A percentile compares a stretch with the other conserved stretches of the same genome.
phyloP scores from a whole-genome alignment of 2,113 vertebrate species.

The Callocephalon fimbriatum region DNA sequence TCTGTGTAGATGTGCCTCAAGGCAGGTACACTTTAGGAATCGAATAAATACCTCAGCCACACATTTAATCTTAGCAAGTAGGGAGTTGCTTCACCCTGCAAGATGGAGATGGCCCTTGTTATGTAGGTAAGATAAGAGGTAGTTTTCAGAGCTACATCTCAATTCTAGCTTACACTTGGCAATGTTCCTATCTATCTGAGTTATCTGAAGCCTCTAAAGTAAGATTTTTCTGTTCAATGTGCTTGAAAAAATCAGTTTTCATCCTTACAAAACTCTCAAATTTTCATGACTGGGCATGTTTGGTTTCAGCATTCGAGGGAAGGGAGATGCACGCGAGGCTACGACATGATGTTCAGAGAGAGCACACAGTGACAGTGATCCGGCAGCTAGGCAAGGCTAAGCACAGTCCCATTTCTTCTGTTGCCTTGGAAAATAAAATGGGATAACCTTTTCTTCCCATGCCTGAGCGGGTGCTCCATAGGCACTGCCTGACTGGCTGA shows the following conservation, averaged over 20 bases:
- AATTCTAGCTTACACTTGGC: neutral
- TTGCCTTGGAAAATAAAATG: neutral
- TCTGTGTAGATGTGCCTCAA: neutral
- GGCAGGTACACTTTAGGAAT: neutral
- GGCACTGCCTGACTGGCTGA: neutral
- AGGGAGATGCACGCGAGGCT: accelerated
- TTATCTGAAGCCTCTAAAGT: neutral
- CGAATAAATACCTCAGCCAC: neutral
- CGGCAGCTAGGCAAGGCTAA: neutral
- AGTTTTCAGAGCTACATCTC: neutral
- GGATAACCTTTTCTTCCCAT: neutral
- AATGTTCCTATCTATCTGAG: neutral
- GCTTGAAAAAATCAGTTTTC: neutral
- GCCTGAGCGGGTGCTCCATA: neutral
- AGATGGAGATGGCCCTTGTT: neutral
- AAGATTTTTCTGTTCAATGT: neutral
- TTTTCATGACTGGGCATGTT: neutral
- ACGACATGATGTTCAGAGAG: accelerated
- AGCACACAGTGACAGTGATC: neutral
- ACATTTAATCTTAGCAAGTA: neutral
- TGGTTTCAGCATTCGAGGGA: neutral
- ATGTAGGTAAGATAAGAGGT: neutral
- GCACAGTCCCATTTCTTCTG: neutral
- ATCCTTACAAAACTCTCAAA: accelerated
- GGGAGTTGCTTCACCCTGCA: neutral